phyloP scores from a whole-genome alignment of 2,113 vertebrate species.

The Neomonachus schauinslandi region DNA sequence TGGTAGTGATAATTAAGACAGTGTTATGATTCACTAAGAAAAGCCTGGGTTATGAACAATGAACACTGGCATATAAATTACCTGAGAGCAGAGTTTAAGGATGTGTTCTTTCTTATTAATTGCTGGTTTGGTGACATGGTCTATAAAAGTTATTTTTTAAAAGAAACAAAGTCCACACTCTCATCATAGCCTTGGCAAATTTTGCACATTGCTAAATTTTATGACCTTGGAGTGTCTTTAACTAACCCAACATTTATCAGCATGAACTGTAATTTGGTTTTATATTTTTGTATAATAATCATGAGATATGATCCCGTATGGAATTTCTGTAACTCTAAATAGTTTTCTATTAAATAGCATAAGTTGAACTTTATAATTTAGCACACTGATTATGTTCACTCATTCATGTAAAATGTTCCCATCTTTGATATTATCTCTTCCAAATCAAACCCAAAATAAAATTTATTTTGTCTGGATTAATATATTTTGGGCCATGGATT shows the following conservation, averaged over 20 bases:
- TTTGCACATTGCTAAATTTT: constrained; percentile 77
- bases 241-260: constrained; percentile 76
- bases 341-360: constrained; percentile 75
- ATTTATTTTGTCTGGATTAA: constrained; percentile 57
- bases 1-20: constrained; percentile 75
- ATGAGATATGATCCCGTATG: constrained; percentile 79
- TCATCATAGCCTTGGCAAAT: constrained; percentile 66
- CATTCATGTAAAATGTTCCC: constrained; percentile 57
- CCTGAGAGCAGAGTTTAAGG: constrained; percentile 78
- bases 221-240: constrained; percentile 71
- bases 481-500: constrained; percentile 20
- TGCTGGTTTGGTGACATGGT: constrained; percentile 77
- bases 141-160: constrained; percentile 74
- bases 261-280: constrained; percentile 81
- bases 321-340: constrained; percentile 83
- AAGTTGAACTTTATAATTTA: constrained; percentile 70
- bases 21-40: constrained; percentile 82
- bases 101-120: constrained; percentile 78
- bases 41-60: constrained; percentile 81
- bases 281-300: constrained; percentile 83
- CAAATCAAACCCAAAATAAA: constrained; percentile 67
- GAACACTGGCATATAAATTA: constrained; percentile 79
- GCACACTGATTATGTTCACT: constrained; percentile 58
- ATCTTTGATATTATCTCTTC: constrained; percentile 59
- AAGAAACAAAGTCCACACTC: constrained; percentile 70